phyloP scores from a whole-genome alignment of 2,888 invertebrate species.

The Fragum fragum region DNA sequence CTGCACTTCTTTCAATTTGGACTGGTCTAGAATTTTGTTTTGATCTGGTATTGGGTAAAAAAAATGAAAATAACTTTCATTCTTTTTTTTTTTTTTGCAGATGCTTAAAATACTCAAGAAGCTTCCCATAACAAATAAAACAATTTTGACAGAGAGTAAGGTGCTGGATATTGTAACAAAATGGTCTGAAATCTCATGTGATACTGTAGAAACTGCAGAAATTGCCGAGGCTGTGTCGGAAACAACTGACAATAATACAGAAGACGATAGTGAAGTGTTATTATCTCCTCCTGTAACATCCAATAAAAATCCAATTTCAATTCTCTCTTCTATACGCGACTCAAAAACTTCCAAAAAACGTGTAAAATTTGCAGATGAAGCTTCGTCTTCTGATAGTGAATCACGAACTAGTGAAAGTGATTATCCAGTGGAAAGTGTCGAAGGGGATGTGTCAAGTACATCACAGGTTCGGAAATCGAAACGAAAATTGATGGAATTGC shows the following conservation, averaged over 20 bases:
- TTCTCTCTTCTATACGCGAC: conserved; percentile 68
- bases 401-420: conserved; percentile 69
- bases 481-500: conserved; percentile 47
- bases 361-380: conserved; percentile 81
- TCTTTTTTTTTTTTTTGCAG: conserved; percentile 86
- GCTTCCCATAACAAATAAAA: conserved; percentile 97
- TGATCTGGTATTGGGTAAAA: too few species aligned
- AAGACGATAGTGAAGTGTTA: conserved; percentile 60
- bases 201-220: conserved; percentile 33
- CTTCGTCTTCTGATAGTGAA: conserved; percentile 83
- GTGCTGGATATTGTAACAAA: conserved; percentile 94
- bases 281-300: conserved; percentile 57
- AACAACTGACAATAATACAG: conserved; percentile 51
- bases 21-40: too few species aligned
- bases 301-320: conserved; percentile 75
- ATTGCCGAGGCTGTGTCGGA: conserved; percentile 48
- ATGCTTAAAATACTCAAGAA: conserved; percentile 93
- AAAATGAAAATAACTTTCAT: too few species aligned
- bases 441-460: conserved; percentile 58
- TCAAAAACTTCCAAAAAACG: conserved; percentile 73
- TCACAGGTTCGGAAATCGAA: conserved; percentile 48
- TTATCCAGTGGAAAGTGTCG: conserved; percentile 50
- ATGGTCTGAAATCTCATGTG: conserved; percentile 89
- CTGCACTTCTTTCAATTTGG: too few species aligned
- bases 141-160: conserved; percentile 96